These are phyloP conservation scores for Delia radicum DNA, from an alignment of 1,140 invertebrate genomes.

Conservation along the genomic window DNA sequence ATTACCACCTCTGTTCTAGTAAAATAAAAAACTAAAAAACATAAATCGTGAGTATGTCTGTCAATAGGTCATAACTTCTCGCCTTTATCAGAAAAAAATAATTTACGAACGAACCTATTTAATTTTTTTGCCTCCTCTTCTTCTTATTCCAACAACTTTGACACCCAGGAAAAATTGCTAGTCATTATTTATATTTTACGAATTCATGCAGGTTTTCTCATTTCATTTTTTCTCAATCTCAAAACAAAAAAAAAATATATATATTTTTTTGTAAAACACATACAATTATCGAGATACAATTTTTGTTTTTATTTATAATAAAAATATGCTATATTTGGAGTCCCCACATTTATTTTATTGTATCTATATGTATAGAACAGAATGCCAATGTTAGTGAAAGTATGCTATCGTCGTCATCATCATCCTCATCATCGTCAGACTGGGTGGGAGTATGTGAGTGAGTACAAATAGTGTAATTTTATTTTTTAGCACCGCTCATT, in stretches of 20 bases:
- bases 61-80: constrained; percentile 35
- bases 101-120: not conserved
- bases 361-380: no score
- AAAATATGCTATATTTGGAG: constrained; percentile 15
- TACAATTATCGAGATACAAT: no score
- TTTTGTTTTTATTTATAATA: constrained; percentile 18
- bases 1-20: no score
- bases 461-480: not conserved
- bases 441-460: not conserved
- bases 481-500: not conserved
- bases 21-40: not conserved
- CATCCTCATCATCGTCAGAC: not conserved
- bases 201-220: constrained; percentile 27
- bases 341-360: not conserved
- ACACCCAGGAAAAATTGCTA: constrained; percentile 50
- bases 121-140: constrained; percentile 2
- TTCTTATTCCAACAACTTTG: constrained; percentile 21
- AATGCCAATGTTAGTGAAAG: not conserved
- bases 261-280: not conserved
- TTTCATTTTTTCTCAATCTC: not conserved
- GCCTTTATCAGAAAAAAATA: constrained; percentile 19
- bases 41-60: constrained; percentile 37
- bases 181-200: constrained; percentile 44
- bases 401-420: not conserved
- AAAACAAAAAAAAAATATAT: not conserved